These are phyloP conservation scores for Meteorus colon DNA, from an alignment of 2,888 invertebrate species.

Conservation along the genomic window DNA sequence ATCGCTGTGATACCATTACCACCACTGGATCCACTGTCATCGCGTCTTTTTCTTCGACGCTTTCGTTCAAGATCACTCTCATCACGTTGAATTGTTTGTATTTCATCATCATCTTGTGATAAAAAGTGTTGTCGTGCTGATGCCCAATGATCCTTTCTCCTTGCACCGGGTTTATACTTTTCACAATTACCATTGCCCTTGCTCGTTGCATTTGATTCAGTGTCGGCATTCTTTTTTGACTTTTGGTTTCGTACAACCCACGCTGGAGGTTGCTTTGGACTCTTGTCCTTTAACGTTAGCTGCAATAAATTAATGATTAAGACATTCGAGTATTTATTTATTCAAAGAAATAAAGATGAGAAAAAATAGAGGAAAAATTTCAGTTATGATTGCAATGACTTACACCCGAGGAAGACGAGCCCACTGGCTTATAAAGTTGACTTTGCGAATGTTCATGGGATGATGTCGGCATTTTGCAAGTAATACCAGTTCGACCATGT, in stretches of 20 bases:
- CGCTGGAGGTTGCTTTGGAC: slow-evolving; percentile 64
- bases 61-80: slow-evolving; percentile 60
- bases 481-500: slow-evolving; percentile 63
- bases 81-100: slow-evolving; percentile 55
- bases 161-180: slow-evolving; percentile 61
- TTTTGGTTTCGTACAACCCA: slow-evolving; percentile 67
- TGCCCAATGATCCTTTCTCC: slow-evolving; percentile 70
- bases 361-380: background rate
- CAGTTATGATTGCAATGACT: slow-evolving; percentile 16
- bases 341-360: background rate
- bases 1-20: slow-evolving; percentile 41
- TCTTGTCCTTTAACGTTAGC: slow-evolving; percentile 68
- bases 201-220: slow-evolving; percentile 60
- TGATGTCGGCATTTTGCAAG: slow-evolving; percentile 59
- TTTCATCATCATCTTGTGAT: slow-evolving; percentile 59
- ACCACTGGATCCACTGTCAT: slow-evolving; percentile 52
- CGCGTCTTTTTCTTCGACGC: slow-evolving; percentile 60
- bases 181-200: slow-evolving; percentile 60
- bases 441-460: slow-evolving; percentile 63
- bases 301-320: slow-evolving; percentile 42
- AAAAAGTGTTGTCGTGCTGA: slow-evolving; percentile 69
- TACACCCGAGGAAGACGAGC: slow-evolving; percentile 70
- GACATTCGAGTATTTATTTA: too few relatives aligned
- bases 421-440: slow-evolving; percentile 70
- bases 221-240: slow-evolving; percentile 63